phyloP scores from a whole-genome alignment of 2,113 vertebrate species.

The Mesembrinibis cayennensis region DNA sequence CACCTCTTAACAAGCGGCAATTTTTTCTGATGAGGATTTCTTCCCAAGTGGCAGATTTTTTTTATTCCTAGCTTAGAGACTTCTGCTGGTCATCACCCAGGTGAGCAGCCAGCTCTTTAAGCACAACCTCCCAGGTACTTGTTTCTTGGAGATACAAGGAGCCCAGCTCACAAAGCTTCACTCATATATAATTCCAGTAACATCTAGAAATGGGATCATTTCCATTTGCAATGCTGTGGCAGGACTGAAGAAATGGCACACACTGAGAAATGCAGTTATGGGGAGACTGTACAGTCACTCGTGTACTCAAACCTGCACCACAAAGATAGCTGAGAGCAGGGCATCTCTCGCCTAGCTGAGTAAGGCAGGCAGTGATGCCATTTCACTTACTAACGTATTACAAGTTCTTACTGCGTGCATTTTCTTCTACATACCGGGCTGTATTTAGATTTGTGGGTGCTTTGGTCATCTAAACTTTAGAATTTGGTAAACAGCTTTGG shows the following conservation, averaged over 20 bases:
- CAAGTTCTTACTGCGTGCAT: background rate
- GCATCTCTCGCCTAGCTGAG: fast-evolving
- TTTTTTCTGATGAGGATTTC: background rate
- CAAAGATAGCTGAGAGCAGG: background rate
- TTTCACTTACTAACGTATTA: background rate
- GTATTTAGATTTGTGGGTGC: background rate
- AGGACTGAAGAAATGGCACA: background rate
- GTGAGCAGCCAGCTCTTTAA: background rate
- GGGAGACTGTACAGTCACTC: background rate
- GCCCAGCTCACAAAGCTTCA: background rate
- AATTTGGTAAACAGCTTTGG: background rate
- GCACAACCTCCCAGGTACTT: background rate
- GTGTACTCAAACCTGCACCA: background rate
- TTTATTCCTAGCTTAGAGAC: background rate
- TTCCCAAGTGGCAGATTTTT: background rate
- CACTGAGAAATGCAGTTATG: background rate
- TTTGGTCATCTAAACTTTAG: background rate
- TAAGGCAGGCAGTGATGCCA: background rate
- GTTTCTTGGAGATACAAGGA: background rate
- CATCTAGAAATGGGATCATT: background rate
- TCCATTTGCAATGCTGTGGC: background rate
- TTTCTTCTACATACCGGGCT: background rate
- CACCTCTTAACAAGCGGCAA: background rate
- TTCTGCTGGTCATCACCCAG: background rate
- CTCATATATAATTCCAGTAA: background rate